Percentiles rank a stretch among this genome's conserved stretches.
Evolutionary conservation across 2,888 invertebrate genomes (phyloP).

Genomic region (Eudemis profundana): DNA sequence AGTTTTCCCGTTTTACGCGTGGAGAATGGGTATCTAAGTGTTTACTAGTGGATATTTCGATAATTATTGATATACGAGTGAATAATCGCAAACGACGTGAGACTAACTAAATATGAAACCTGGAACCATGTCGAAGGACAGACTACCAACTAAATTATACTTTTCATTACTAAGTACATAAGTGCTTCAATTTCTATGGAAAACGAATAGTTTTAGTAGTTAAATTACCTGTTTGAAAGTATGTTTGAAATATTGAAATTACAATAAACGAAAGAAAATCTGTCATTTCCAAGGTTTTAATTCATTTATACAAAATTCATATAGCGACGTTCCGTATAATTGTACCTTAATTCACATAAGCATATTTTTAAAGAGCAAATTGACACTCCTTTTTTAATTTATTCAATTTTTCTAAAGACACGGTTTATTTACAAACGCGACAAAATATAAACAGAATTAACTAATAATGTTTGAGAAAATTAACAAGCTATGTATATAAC

Average conservation of each 20-base stretch:
- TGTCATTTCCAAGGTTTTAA: conserved; percentile 58
- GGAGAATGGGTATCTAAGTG: too few species aligned
- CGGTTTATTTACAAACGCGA: conserved; percentile 41
- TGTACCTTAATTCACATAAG: conserved; percentile 63
- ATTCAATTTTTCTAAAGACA: conserved; percentile 60
- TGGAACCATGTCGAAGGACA: too few species aligned
- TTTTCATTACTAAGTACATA: too few species aligned
- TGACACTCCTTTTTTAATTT: conserved; percentile 63
- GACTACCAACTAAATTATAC: too few species aligned
- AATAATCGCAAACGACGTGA: too few species aligned
- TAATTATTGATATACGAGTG: too few species aligned
- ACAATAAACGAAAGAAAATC: conserved; percentile 26
- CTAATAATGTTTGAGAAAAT: conserved; percentile 16
- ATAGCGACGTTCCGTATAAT: conserved; percentile 55
- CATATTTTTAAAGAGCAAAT: conserved; percentile 61
- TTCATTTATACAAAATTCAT: conserved; percentile 70
- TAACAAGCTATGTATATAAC: conserved; percentile 33
- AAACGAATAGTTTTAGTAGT: not conserved
- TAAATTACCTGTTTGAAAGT: conserved; percentile 16
- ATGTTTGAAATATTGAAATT: not conserved
- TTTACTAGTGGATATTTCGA: too few species aligned
- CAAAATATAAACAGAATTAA: conserved; percentile 8
- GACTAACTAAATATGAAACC: too few species aligned
- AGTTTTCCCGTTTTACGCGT: too few species aligned
- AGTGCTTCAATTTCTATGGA: conserved; percentile 3